Conservation (phyloP, 2,113 vertebrate genomes). For the Hiodon alosoides region DNA sequence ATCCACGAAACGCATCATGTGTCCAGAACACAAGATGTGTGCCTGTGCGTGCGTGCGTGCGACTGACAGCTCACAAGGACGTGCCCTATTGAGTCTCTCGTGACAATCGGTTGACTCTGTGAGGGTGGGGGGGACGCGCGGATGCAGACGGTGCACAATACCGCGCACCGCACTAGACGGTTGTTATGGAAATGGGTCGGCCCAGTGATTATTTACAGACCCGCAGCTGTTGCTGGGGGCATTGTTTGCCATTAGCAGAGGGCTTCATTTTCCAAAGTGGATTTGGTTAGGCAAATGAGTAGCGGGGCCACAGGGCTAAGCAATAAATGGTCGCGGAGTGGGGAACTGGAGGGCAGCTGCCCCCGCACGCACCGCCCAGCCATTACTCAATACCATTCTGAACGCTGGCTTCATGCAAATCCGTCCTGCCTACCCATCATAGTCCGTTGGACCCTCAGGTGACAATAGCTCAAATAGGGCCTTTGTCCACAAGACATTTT, state of each 20-base stretch:
- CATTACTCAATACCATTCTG: background rate
- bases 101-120: too few relatives aligned
- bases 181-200: background rate
- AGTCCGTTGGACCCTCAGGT: background rate
- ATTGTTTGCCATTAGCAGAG: background rate
- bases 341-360: slow-evolving; percentile 22
- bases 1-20: background rate
- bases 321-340: slow-evolving; percentile 27
- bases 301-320: slow-evolving; percentile 34
- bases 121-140: too few relatives aligned
- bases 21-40: background rate
- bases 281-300: slow-evolving; percentile 52
- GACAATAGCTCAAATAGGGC: background rate
- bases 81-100: too few relatives aligned
- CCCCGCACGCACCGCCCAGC: slow-evolving; percentile 1
- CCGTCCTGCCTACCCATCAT: background rate
- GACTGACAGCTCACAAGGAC: too few relatives aligned
- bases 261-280: slow-evolving; percentile 22
- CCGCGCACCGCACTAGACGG: background rate
- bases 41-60: background rate
- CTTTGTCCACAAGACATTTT: too few relatives aligned
- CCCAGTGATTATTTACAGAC: slow-evolving; percentile 11
- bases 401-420: slow-evolving; percentile 1
- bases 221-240: slow-evolving; percentile 25
- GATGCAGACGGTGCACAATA: background rate